A percentile compares a stretch with the other conserved stretches of the same genome.
Evolutionary conservation across 2,113 vertebrate species (phyloP).

Genomic region (Corydoras sp.): DNA sequence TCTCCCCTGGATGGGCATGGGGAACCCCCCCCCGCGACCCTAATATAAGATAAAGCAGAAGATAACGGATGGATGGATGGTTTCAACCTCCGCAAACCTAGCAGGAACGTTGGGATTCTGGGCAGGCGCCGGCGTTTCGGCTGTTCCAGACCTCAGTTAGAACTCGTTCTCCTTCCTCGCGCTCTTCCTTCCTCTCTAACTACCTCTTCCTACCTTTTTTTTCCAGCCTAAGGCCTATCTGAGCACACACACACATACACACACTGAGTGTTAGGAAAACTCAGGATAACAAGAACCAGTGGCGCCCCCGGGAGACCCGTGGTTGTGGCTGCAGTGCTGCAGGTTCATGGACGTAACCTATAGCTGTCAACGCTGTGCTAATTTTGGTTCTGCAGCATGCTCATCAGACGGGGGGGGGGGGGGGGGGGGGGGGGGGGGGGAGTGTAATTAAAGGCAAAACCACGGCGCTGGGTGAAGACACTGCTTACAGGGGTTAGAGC

Average conservation of each 20-base stretch:
- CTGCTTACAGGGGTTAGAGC: slow-evolving; percentile 43
- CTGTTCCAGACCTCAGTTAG: too few species aligned
- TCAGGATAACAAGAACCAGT: slow-evolving; percentile 63
- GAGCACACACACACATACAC: slow-evolving; percentile 3
- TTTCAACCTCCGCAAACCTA: too few species aligned
- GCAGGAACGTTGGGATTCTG: too few species aligned
- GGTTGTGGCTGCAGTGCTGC: slow-evolving; percentile 60
- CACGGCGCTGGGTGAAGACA: slow-evolving; percentile 24
- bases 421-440: too few species aligned
- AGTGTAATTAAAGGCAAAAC: slow-evolving; percentile 48
- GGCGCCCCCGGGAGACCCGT: slow-evolving; percentile 63
- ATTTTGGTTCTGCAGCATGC: slow-evolving; percentile 46
- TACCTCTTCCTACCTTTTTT: slow-evolving; percentile 43
- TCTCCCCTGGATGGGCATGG: too few species aligned
- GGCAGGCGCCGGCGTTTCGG: too few species aligned
- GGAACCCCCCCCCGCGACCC: too few species aligned
- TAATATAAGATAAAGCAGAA: too few species aligned
- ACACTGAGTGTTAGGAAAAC: slow-evolving; percentile 48
- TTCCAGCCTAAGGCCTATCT: slow-evolving; percentile 28
- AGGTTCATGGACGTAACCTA: slow-evolving; percentile 70
- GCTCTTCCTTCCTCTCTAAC: too few species aligned
- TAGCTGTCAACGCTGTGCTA: slow-evolving; percentile 62
- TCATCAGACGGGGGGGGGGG: neutral
- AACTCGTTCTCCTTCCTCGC: too few species aligned
- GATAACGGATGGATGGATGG: too few species aligned